A percentile compares a stretch with the other conserved stretches of the same genome.
phyloP scores from a whole-genome alignment of 2,888 invertebrate genomes.

The Oegoconia quadripuncta region DNA sequence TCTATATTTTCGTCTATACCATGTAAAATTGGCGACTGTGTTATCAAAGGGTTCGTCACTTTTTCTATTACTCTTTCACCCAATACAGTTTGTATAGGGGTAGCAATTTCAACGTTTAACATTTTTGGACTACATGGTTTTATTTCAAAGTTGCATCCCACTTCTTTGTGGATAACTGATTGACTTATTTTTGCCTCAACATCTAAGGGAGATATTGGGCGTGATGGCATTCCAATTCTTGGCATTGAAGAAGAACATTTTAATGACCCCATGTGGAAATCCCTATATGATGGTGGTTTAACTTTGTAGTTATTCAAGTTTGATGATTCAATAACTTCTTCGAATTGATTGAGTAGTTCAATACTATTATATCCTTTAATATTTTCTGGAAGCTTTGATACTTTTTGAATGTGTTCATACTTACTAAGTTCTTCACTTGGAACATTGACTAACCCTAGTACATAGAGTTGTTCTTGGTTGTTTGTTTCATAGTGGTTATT shows the following conservation, averaged over 20 bases:
- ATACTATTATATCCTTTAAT: constrained; percentile 72
- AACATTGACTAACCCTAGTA: constrained; percentile 68
- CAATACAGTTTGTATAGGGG: constrained; percentile 57
- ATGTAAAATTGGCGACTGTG: constrained; percentile 39
- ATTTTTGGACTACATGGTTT: constrained; percentile 74
- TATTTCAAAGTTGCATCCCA: constrained; percentile 76
- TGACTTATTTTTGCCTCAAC: constrained; percentile 77
- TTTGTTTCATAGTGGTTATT: constrained; percentile 37
- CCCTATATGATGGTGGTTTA: constrained; percentile 32
- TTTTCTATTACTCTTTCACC: constrained; percentile 66
- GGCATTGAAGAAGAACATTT: constrained; percentile 32
- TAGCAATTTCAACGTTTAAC: constrained; percentile 65
- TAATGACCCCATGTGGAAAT: constrained; percentile 29
- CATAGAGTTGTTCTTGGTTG: constrained; percentile 68
- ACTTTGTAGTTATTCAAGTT: constrained; percentile 39
- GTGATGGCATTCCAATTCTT: constrained; percentile 33
- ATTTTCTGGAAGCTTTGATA: constrained; percentile 73
- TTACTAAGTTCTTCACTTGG: constrained; percentile 68
- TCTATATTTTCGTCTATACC: constrained; percentile 36
- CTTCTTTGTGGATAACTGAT: constrained; percentile 75
- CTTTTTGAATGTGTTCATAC: constrained; percentile 75
- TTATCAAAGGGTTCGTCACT: constrained; percentile 55
- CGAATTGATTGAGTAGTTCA: constrained; percentile 69
- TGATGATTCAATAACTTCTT: constrained; percentile 67
- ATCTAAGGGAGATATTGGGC: constrained; percentile 68